Conservation (phyloP, 1,140 invertebrate genomes). For the Agrypnia vestita region DNA sequence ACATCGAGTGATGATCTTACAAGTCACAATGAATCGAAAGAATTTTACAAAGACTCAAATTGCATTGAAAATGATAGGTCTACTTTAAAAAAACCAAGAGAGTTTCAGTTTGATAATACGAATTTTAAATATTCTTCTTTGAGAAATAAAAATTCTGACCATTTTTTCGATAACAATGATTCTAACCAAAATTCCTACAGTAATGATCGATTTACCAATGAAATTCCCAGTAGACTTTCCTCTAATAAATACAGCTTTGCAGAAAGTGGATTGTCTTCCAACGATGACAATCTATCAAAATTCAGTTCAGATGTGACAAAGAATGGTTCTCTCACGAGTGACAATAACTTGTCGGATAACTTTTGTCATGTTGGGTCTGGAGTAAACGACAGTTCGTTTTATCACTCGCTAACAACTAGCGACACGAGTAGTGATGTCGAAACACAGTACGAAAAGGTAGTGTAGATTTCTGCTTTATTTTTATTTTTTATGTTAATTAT, state of each 20-base stretch:
- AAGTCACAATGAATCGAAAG: too few species aligned
- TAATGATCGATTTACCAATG: too few species aligned
- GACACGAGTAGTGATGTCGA: conserved; percentile 49
- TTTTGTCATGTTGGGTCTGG: not conserved
- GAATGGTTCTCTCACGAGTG: conserved; percentile 1
- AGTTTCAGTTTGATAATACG: too few species aligned
- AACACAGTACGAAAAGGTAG: conserved; percentile 49
- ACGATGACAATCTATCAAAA: not conserved
- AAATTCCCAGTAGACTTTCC: too few species aligned
- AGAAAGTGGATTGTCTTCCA: not conserved
- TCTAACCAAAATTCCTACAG: too few species aligned
- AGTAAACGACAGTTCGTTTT: not conserved
- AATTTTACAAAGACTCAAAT: too few species aligned
- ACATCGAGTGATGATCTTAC: conserved; percentile 48
- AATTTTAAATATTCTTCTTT: too few species aligned
- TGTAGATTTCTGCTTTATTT: conserved; percentile 35
- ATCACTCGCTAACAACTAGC: conserved; percentile 22
- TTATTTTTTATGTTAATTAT: conserved; percentile 2
- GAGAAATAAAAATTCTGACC: too few species aligned
- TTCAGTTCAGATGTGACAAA: not conserved
- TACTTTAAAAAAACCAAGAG: too few species aligned
- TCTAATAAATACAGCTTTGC: too few species aligned
- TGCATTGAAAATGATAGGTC: too few species aligned
- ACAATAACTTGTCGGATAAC: not conserved
- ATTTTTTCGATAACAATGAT: too few species aligned